Conservation (phyloP, 2,888 invertebrate genomes). For the Rotaria magnacalcarata region DNA sequence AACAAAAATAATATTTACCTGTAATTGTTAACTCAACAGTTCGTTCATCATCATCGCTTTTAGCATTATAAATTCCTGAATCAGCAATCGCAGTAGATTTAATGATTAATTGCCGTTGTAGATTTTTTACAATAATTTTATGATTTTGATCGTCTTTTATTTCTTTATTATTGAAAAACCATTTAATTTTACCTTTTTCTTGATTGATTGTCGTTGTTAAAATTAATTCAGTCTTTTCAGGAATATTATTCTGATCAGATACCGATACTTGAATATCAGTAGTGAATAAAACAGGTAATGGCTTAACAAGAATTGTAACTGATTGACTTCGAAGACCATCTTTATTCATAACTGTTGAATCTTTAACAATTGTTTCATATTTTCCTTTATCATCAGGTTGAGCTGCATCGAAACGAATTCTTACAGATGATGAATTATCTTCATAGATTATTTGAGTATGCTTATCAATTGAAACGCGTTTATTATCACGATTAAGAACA, state of each 20-base stretch:
- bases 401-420: neutral
- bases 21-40: neutral
- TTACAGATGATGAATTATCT: conserved; percentile 13
- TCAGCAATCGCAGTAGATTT: neutral
- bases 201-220: conserved; percentile 33
- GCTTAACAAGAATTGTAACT: neutral
- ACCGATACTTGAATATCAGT: neutral
- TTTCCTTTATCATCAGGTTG: conserved; percentile 2
- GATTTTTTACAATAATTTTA: neutral
- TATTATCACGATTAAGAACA: neutral
- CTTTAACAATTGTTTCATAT: conserved; percentile 19
- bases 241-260: neutral
- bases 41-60: conserved; percentile 5
- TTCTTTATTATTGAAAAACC: conserved; percentile 34
- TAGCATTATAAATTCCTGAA: neutral
- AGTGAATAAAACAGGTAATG: conserved; percentile 19
- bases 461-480: conserved; percentile 7
- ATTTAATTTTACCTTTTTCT: conserved; percentile 29
- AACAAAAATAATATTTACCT: neutral
- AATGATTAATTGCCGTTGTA: conserved; percentile 11
- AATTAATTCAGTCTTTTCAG: neutral
- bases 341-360: conserved; percentile 12
- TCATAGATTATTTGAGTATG: neutral
- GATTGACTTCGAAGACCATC: conserved; percentile 19
- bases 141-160: conserved; percentile 34